Percentiles rank a stretch among this genome's conserved stretches.
phyloP scores from a whole-genome alignment of 2,113 vertebrate species.

The Dasyornis broadbenti region DNA sequence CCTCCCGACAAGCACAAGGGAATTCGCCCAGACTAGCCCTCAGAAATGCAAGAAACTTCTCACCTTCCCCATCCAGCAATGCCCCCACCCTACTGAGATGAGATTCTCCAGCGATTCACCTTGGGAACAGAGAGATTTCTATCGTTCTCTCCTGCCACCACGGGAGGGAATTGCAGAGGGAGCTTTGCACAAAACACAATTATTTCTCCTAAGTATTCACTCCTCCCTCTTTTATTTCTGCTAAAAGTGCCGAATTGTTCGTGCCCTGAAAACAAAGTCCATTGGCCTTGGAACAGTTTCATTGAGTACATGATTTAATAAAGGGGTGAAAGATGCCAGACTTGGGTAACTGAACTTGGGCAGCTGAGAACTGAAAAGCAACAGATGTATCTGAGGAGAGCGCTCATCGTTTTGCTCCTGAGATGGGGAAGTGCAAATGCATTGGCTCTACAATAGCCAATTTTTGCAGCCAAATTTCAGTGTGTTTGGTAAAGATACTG shows the following conservation, averaged over 20 bases:
- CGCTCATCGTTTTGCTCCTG: neutral
- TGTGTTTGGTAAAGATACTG: neutral
- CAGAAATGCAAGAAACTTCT: constrained; percentile 32
- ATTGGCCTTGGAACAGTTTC: neutral
- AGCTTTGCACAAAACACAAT: neutral
- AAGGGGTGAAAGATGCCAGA: neutral
- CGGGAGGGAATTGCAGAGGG: neutral
- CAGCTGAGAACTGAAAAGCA: neutral
- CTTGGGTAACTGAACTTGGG: neutral
- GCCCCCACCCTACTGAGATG: constrained; percentile 39
- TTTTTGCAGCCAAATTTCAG: neutral
- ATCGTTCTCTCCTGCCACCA: neutral
- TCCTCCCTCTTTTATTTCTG: neutral
- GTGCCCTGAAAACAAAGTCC: neutral
- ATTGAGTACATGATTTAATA: neutral
- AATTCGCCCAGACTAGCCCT: constrained; percentile 59
- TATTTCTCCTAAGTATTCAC: neutral
- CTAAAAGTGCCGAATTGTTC: neutral
- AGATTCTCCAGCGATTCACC: constrained; percentile 32
- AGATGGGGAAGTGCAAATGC: neutral
- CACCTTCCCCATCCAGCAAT: constrained; percentile 28
- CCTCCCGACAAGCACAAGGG: constrained; percentile 48
- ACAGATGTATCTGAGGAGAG: neutral
- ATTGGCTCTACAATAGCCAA: neutral
- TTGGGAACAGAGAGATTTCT: constrained; percentile 37